Evolutionary conservation across 2,797 vertebrate genomes (phyloP).

Genomic region (Euphonia xanthogaster): DNA sequence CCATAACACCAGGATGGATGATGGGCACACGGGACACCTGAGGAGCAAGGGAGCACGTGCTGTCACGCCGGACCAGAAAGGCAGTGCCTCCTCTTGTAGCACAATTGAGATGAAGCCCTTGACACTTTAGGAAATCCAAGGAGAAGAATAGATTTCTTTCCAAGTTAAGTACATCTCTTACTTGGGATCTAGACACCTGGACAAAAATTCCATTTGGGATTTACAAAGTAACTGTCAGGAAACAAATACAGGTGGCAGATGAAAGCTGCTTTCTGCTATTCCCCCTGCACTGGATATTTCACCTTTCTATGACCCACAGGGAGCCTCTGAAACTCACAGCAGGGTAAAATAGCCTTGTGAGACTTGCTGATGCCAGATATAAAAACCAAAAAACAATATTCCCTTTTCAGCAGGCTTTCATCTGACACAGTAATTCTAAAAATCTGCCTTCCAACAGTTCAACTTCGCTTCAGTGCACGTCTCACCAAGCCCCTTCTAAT

Average conservation of each 20-base stretch:
- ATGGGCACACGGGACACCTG: accelerated
- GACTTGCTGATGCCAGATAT: not conserved
- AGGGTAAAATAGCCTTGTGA: not conserved
- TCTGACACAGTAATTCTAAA: not conserved
- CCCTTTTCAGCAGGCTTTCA: not conserved
- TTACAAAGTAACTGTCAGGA: not conserved
- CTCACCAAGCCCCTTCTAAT: not conserved
- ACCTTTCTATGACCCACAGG: not conserved
- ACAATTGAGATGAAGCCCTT: not conserved
- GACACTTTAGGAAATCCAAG: not conserved
- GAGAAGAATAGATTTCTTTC: not conserved
- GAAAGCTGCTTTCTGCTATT: not conserved
- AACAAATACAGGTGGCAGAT: not conserved
- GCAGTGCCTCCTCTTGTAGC: not conserved
- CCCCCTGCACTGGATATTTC: not conserved
- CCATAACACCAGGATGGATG: accelerated
- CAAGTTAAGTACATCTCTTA: not conserved
- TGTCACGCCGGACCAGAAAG: not conserved
- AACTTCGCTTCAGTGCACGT: not conserved
- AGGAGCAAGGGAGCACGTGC: accelerated
- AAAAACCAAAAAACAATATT: not conserved
- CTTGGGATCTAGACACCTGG: not conserved
- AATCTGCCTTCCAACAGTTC: not conserved
- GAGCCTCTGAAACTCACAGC: not conserved
- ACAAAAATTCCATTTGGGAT: not conserved